phyloP scores from a whole-genome alignment of 2,797 vertebrate species.

The Gymnothorax reevesii region DNA sequence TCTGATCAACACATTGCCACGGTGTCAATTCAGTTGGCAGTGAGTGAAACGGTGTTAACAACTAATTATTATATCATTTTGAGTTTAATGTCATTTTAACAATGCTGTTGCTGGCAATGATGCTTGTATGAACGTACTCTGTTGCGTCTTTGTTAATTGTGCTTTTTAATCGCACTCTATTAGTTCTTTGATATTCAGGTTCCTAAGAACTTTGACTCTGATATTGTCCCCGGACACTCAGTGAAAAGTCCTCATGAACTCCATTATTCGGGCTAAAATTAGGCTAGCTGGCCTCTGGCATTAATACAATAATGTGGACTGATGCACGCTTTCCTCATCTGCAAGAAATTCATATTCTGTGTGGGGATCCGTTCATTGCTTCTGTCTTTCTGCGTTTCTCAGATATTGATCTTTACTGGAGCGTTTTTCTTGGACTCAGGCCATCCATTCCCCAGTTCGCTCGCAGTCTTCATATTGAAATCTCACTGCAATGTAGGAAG shows the following conservation, averaged over 20 bases:
- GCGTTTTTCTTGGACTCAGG: background rate
- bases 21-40: background rate
- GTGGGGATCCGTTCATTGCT: background rate
- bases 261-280: background rate
- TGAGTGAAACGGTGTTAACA: background rate
- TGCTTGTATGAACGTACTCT: background rate
- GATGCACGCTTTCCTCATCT: background rate
- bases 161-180: background rate
- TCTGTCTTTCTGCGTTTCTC: background rate
- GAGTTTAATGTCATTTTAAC: background rate
- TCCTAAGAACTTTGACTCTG: too few species aligned
- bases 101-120: background rate
- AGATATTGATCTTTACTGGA: conserved; percentile 4
- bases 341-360: background rate
- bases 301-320: background rate
- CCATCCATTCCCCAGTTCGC: background rate
- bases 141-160: background rate
- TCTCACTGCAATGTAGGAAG: background rate
- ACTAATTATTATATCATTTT: background rate
- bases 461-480: conserved; percentile 1
- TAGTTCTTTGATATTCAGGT: too few species aligned
- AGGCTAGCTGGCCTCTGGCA: background rate
- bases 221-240: too few species aligned
- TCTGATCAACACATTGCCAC: background rate
- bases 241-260: too few species aligned